Base-by-base conservation (phyloP, 2,888 invertebrate genomes). In the Eupithecia inturbata region DNA sequence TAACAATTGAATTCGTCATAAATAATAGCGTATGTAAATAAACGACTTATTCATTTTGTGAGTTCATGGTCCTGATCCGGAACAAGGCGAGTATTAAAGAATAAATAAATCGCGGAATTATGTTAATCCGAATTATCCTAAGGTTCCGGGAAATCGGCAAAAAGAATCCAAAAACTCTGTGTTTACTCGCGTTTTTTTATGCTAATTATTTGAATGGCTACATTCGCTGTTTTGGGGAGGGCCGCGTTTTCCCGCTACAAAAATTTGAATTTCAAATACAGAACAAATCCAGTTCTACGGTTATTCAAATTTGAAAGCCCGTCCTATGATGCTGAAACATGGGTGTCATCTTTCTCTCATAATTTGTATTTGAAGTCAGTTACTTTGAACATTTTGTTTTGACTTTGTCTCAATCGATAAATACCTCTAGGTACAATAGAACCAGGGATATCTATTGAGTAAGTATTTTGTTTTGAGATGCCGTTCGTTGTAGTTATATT, bases 181-280 rank as follows among this genome's bases (percentile, higher is more conserved):
- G 89, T 91, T 89, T 90, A 89, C 87, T 86, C 84, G 81, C 82
- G 77, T 86, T 88, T 89, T 53, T 90, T 90, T 90, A 91, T 91
- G 89, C 84, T 90, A 91, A 90, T 91, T 91, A 88, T 91, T 89
- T 89, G 88, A 86, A 89, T 88, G 87, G 85, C 87, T 87, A 89
- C 88, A 88, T 90, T 90, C 86, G 85, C 84, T 88, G 88, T 88
- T 89, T 84, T 85, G 82, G 84, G n/a, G 84, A 86, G 82, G 83
- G 83, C 87, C 86, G 87, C 90, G 86, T 88, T 89, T 89, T 89
- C 87, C 88, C 88, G 87, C 84, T 86, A 85, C 88, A 85, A 81
- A 76, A 87, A 91, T 91, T 91, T 91, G 90, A 91, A 91, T 84
- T 91, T 91, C 91, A 91, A 91, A 91, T 91, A 86, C 83, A 83